A percentile compares a stretch with the other conserved stretches of the same genome.
These are phyloP conservation scores for Epicampocera succincta DNA, from an alignment of 2,888 invertebrate genomes.

Conservation along the genomic window DNA sequence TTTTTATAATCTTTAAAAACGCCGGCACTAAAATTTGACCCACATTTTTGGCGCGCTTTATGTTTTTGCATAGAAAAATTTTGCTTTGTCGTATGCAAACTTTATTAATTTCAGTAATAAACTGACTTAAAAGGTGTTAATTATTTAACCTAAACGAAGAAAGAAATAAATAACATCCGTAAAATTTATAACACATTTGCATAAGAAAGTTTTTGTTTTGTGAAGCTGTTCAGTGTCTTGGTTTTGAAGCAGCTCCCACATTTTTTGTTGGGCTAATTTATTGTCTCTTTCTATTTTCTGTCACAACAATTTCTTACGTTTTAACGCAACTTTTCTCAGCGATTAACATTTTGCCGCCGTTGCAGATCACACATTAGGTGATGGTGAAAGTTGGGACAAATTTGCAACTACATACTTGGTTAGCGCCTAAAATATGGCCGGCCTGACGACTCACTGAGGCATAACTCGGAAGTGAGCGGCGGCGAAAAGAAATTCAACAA, in stretches of 20 bases:
- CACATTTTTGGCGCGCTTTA: background rate
- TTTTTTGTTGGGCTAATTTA: constrained; percentile 9
- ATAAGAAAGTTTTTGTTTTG: constrained; percentile 24
- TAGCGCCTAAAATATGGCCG: constrained; percentile 40
- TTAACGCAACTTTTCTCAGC: background rate
- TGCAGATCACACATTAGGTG: constrained; percentile 23
- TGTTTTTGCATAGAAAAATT: too few species aligned
- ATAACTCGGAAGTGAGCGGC: constrained; percentile 1
- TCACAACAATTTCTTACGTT: background rate
- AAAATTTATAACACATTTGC: constrained; percentile 16
- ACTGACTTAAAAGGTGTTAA: constrained; percentile 36
- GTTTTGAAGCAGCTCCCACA: constrained; percentile 36
- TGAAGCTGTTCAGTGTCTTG: background rate
- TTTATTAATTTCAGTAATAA: constrained; percentile 19
- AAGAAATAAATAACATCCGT: background rate
- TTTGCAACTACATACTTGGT: constrained; percentile 57
- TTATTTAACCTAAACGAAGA: constrained; percentile 26
- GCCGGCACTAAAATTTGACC: too few species aligned
- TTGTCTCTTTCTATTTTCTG: background rate
- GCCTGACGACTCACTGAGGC: constrained; percentile 31
- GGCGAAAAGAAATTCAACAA: constrained; percentile 1
- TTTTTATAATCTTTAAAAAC: too few species aligned
- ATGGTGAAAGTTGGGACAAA: constrained; percentile 60
- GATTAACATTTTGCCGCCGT: background rate
- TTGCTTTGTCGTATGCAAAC: background rate